A percentile compares a stretch with the other conserved stretches of the same genome.
phyloP scores from a whole-genome alignment of 2,888 invertebrate genomes.

The Ceriagrion tenellum region DNA sequence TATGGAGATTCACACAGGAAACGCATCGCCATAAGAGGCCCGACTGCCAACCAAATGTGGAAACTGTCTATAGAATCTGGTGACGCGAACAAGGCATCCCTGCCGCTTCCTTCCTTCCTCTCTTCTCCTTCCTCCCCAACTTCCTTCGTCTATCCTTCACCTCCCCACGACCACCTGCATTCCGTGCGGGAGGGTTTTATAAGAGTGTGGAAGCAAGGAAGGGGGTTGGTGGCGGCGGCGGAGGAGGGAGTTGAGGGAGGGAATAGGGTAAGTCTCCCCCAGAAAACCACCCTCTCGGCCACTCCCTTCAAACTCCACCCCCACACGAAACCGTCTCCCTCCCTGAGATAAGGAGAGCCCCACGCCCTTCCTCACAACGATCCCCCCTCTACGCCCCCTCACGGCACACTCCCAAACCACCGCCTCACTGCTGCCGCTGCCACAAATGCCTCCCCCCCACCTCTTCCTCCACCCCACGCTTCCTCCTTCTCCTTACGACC shows the following conservation, averaged over 20 bases:
- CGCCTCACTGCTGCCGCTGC: no score
- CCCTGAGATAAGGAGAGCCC: slow-evolving; percentile 1
- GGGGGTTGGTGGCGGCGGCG: neutral
- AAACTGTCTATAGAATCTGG: neutral
- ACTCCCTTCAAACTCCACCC: neutral
- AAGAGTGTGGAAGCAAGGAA: neutral
- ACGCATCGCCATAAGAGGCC: no score
- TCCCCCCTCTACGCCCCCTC: no score
- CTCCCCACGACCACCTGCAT: slow-evolving; percentile 70
- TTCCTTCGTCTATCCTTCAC: no score
- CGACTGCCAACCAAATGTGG: no score
- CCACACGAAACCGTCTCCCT: neutral
- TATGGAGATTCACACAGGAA: no score
- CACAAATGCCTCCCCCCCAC: no score
- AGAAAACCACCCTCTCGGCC: neutral
- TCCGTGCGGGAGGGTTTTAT: slow-evolving; percentile 68
- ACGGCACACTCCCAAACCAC: no score
- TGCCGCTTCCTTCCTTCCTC: neutral
- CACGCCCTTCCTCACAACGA: neutral
- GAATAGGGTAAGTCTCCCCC: neutral
- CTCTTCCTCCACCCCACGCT: neutral
- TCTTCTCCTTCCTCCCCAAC: neutral
- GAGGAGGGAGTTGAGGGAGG: neutral
- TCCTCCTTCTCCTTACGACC: neutral
- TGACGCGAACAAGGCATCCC: neutral